Conservation (phyloP, 2,888 invertebrate species). For the Pyrocoelia pectoralis region DNA sequence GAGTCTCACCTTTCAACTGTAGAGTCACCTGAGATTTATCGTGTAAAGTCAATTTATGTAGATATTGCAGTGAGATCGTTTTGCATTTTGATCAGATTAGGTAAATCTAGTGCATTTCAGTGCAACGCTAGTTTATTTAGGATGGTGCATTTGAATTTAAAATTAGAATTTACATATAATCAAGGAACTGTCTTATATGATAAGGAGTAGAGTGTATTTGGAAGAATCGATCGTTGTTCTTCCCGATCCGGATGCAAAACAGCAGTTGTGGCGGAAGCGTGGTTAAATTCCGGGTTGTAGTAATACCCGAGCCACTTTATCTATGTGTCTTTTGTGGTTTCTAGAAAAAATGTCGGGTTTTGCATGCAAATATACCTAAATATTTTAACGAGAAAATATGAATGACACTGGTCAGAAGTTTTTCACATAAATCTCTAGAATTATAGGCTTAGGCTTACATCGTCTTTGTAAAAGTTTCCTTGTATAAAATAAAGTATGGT, state of each 20-base stretch:
- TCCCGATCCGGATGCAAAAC: slow-evolving; percentile 22
- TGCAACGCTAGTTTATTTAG: slow-evolving; percentile 13
- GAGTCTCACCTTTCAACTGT: too few relatives aligned
- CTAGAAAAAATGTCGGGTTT: slow-evolving; percentile 17
- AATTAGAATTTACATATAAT: slow-evolving; percentile 26
- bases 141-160: slow-evolving; percentile 21
- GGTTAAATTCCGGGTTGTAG: slow-evolving; percentile 32
- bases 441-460: slow-evolving; percentile 13
- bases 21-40: too few relatives aligned
- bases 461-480: slow-evolving; percentile 16
- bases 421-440: slow-evolving; percentile 18
- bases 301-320: slow-evolving; percentile 27
- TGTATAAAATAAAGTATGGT: slow-evolving; percentile 19
- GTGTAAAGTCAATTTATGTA: too few relatives aligned
- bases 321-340: slow-evolving; percentile 32
- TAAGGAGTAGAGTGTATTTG: slow-evolving; percentile 9
- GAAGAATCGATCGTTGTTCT: slow-evolving; percentile 22
- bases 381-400: slow-evolving; percentile 34
- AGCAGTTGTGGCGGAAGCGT: slow-evolving; percentile 24
- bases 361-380: slow-evolving; percentile 27
- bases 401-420: slow-evolving; percentile 27
- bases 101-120: slow-evolving; percentile 8
- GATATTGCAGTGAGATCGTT: too few relatives aligned
- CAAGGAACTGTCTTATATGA: slow-evolving; percentile 20
- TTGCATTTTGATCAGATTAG: background rate